Evolutionary conservation across 1,140 invertebrate genomes (phyloP).

Genomic region (Carposina sasakii): DNA sequence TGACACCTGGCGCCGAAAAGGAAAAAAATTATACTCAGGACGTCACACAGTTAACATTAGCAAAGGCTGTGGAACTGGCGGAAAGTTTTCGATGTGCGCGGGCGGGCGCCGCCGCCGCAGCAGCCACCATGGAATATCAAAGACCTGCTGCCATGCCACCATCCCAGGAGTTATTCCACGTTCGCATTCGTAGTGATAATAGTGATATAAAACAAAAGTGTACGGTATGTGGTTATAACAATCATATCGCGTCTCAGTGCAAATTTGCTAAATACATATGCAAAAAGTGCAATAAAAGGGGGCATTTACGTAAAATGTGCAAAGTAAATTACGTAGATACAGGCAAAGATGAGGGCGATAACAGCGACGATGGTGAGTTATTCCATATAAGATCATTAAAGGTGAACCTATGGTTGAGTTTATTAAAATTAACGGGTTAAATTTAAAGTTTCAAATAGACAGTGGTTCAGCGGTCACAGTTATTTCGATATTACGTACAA

Average conservation of each 20-base stretch:
- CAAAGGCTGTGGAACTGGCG: neutral
- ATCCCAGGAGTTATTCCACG: neutral
- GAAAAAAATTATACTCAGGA: neutral
- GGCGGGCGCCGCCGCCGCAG: neutral
- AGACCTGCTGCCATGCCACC: neutral
- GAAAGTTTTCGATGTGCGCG: neutral
- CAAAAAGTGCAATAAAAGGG: constrained; percentile 1
- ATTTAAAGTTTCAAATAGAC: constrained; percentile 5
- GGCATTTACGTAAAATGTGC: constrained; percentile 8
- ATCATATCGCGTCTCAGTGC: constrained; percentile 1
- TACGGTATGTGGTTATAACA: constrained; percentile 2
- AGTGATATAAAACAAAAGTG: neutral
- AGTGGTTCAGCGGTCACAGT: neutral
- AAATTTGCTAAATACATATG: constrained; percentile 3
- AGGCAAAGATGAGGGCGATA: neutral
- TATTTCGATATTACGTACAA: constrained; percentile 2
- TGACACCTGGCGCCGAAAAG: neutral
- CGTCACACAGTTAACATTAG: neutral
- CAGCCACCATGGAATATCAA: neutral
- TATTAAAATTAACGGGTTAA: neutral
- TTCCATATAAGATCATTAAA: neutral
- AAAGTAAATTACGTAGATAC: neutral
- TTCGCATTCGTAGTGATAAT: neutral
- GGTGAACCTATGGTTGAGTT: constrained; percentile 3
- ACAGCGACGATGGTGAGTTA: constrained; percentile 8